Evolutionary conservation across 2,888 invertebrate species (phyloP).

Genomic region (Clepsis dumicolana): DNA sequence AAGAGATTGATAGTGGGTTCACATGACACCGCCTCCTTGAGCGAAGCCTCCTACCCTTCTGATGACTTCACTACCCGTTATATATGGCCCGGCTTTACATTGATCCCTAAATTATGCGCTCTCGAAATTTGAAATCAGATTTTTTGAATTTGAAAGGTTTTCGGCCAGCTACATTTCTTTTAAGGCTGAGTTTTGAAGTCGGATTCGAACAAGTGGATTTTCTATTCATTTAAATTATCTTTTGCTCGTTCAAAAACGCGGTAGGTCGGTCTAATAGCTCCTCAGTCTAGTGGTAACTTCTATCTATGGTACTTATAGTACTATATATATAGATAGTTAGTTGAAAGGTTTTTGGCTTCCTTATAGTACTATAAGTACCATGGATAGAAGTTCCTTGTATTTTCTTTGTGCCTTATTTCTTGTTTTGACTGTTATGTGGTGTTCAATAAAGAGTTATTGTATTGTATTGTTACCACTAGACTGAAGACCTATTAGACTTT

Average conservation of each 20-base stretch:
- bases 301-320: too few relatives aligned
- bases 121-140: slow-evolving; percentile 68
- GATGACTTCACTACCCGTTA: slow-evolving; percentile 84
- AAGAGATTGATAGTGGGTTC: slow-evolving; percentile 83
- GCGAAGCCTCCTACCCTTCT: slow-evolving; percentile 78
- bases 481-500: background rate
- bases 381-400: too few relatives aligned
- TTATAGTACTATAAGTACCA: too few relatives aligned
- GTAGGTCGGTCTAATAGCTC: background rate
- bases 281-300: too few relatives aligned
- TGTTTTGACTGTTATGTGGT: too few relatives aligned
- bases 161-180: slow-evolving; percentile 35
- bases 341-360: too few relatives aligned
- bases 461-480: too few relatives aligned
- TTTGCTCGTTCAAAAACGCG: too few relatives aligned
- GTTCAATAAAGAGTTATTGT: too few relatives aligned
- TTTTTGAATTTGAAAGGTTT: slow-evolving; percentile 60
- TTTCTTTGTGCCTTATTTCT: too few relatives aligned
- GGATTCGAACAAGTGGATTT: background rate
- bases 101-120: slow-evolving; percentile 69
- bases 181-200: slow-evolving; percentile 5
- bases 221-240: too few relatives aligned
- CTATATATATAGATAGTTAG: too few relatives aligned
- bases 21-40: slow-evolving; percentile 81
- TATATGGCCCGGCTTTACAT: slow-evolving; percentile 77